Percentiles rank a stretch among this genome's conserved stretches.
phyloP scores from a whole-genome alignment of 2,888 invertebrate genomes.

The Hemithea aestivaria region DNA sequence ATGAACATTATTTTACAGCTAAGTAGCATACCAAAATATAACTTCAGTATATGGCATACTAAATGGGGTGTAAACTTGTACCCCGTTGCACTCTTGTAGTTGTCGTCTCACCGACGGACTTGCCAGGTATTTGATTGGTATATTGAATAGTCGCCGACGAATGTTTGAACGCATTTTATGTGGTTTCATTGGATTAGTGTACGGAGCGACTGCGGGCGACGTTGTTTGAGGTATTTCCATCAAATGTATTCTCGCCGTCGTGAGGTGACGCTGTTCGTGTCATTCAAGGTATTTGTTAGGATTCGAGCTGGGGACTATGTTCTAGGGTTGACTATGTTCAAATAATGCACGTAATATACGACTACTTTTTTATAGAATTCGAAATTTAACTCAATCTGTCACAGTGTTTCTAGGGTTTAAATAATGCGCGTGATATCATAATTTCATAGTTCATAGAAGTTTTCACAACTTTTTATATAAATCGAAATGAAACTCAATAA shows the following conservation, averaged over 20 bases:
- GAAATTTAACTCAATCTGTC: no score
- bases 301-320: slow-evolving; percentile 28
- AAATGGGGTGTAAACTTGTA: slow-evolving; percentile 60
- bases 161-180: slow-evolving; percentile 36
- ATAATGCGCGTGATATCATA: no score
- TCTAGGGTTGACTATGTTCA: no score
- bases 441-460: no score
- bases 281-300: slow-evolving; percentile 74
- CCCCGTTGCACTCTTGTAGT: slow-evolving; percentile 69
- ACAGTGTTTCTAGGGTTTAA: no score
- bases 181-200: slow-evolving; percentile 36
- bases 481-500: no score
- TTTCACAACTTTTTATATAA: no score
- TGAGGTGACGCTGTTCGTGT: slow-evolving; percentile 47
- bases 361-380: no score
- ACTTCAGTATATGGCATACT: slow-evolving; percentile 72
- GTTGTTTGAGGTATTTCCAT: slow-evolving; percentile 68
- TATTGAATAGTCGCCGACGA: slow-evolving; percentile 61
- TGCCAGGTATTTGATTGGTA: slow-evolving; percentile 78
- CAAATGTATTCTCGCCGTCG: slow-evolving; percentile 52
- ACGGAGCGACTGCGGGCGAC: slow-evolving; percentile 53
- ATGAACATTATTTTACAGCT: slow-evolving; percentile 76
- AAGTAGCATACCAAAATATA: slow-evolving; percentile 73
- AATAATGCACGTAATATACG: no score
- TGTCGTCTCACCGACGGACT: slow-evolving; percentile 76